Evolutionary conservation across 2,797 vertebrate species (phyloP).

Genomic region (Phaenicophaeus curvirostris): DNA sequence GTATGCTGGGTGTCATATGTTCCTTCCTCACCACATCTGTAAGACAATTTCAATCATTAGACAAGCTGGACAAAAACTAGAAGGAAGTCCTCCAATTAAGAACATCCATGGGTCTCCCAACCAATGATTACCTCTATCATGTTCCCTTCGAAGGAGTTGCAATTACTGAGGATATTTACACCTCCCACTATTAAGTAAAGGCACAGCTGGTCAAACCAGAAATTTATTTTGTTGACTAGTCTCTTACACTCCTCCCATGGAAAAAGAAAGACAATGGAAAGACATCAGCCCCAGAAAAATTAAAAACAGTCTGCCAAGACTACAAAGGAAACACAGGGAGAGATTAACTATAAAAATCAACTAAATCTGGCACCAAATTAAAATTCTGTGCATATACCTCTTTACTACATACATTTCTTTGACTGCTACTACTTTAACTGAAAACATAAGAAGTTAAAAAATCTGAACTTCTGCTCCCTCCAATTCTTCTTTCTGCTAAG

Average conservation of each 20-base stretch:
- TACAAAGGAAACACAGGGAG: background rate
- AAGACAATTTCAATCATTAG: background rate
- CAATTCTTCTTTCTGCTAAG: background rate
- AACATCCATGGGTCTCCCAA: background rate
- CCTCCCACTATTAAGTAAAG: background rate
- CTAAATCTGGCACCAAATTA: background rate
- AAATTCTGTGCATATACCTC: background rate
- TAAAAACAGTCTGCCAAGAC: background rate
- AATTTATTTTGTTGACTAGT: background rate
- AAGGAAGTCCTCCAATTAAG: background rate
- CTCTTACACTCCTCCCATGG: background rate
- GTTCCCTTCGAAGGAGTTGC: background rate
- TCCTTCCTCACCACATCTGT: background rate
- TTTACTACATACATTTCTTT: background rate
- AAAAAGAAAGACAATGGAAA: background rate
- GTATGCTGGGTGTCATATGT: fast-evolving
- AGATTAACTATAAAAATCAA: background rate
- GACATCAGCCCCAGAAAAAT: background rate
- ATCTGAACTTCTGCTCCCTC: background rate
- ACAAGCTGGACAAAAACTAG: background rate
- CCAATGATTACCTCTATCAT: fast-evolving
- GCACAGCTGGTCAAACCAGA: background rate
- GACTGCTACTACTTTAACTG: background rate
- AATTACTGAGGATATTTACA: background rate
- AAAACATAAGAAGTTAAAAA: background rate